A percentile compares a stretch with the other conserved stretches of the same genome.
These are phyloP conservation scores for Pelobates cultripes DNA, from an alignment of 2,797 vertebrate species.

Conservation along the genomic window DNA sequence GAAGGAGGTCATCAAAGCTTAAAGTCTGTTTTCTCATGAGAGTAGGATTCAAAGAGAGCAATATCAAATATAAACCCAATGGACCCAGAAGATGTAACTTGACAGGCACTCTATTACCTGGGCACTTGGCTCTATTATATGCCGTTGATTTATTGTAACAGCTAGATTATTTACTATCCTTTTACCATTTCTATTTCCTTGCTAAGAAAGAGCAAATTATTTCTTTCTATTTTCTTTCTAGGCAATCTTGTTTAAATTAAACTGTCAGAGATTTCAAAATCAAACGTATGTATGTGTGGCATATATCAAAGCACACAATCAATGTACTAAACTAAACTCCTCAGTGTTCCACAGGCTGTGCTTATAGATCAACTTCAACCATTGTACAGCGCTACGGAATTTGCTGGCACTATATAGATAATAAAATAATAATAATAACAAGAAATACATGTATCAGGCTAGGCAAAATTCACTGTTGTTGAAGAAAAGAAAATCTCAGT, in stretches of 20 bases:
- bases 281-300: not conserved
- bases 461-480: too few relatives aligned
- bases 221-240: not conserved
- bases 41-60: constrained; percentile 29
- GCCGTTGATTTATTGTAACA: not conserved
- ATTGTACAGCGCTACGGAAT: too few relatives aligned
- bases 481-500: too few relatives aligned
- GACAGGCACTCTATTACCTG: constrained; percentile 14
- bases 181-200: not conserved
- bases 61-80: constrained; percentile 35
- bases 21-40: constrained; percentile 32
- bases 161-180: not conserved
- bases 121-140: constrained; percentile 7
- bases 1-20: constrained; percentile 28
- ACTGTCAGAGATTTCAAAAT: not conserved
- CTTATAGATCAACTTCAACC: too few relatives aligned
- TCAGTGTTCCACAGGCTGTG: too few relatives aligned
- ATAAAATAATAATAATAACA: too few relatives aligned
- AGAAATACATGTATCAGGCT: too few relatives aligned
- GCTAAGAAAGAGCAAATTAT: not conserved
- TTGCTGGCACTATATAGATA: too few relatives aligned
- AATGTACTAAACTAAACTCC: too few relatives aligned
- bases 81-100: constrained; percentile 9
- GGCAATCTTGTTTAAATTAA: not conserved
- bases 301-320: not conserved